Conservation (phyloP, 2,113 vertebrate species). For the Equus quagga region DNA sequence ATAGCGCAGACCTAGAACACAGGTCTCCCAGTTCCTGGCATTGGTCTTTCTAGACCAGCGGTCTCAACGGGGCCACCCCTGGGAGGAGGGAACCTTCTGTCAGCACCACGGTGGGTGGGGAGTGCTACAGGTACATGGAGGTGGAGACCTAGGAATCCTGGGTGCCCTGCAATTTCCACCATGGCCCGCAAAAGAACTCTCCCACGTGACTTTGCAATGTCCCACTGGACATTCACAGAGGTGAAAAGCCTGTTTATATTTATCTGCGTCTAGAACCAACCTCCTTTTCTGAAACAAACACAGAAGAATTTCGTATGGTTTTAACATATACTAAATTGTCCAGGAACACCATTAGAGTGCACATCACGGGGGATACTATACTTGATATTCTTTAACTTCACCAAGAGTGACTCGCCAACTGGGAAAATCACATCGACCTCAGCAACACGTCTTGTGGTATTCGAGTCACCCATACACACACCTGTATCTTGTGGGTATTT, state of each 20-base stretch:
- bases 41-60: not conserved
- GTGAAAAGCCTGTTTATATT: not conserved
- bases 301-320: not conserved
- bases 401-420: not conserved
- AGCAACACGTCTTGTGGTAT: not conserved
- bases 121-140: not conserved
- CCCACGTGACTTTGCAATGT: not conserved
- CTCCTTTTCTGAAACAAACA: constrained; percentile 26
- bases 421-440: constrained; percentile 12
- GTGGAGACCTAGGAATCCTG: not conserved
- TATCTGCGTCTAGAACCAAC: not conserved
- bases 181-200: not conserved
- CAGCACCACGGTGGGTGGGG: not conserved
- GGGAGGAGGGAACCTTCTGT: not conserved
- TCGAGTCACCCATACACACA: constrained; percentile 39
- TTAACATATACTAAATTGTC: not conserved
- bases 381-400: not conserved
- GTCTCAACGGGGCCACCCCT: not conserved
- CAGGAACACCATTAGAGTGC: not conserved
- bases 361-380: not conserved
- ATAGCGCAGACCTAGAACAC: not conserved
- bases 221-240: not conserved
- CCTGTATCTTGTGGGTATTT: not conserved
- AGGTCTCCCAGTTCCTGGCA: not conserved
- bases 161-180: not conserved